phyloP scores from a whole-genome alignment of 2,797 vertebrate species.

The Rhincodon typus region DNA sequence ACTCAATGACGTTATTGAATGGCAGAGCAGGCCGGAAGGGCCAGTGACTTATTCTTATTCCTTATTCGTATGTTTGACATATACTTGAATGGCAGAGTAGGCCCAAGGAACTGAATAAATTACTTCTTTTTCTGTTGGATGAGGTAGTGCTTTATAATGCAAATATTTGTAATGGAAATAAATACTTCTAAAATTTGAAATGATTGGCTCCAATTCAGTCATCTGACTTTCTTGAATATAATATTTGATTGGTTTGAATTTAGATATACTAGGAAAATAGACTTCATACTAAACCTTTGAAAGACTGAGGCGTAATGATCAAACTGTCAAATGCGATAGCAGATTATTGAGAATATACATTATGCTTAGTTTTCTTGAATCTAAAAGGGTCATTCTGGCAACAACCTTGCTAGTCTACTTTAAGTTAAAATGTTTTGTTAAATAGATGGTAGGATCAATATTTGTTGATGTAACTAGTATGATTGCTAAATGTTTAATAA shows the following conservation, averaged over 20 bases:
- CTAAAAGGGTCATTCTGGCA: neutral
- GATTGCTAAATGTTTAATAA: neutral
- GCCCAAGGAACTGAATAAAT: no score
- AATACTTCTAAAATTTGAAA: no score
- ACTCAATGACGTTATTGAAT: no score
- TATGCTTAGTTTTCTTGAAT: neutral
- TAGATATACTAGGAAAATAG: neutral
- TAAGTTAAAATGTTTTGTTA: neutral
- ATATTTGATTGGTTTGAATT: neutral
- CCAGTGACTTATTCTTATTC: no score
- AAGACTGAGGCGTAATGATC: neutral
- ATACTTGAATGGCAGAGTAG: no score
- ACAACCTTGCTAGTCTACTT: neutral
- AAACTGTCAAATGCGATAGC: neutral
- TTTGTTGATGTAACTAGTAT: neutral
- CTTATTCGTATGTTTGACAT: no score
- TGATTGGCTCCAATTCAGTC: no score
- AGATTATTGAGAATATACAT: neutral
- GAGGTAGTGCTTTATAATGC: no score
- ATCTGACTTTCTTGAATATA: no score
- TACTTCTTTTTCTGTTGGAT: no score
- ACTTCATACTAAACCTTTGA: neutral
- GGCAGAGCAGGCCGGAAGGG: no score
- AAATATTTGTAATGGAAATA: no score
- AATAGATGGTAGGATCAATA: neutral